A percentile compares a stretch with the other conserved stretches of the same genome.
phyloP scores from a whole-genome alignment of 1,140 invertebrate species.

The Muscidifurax raptorellus region DNA sequence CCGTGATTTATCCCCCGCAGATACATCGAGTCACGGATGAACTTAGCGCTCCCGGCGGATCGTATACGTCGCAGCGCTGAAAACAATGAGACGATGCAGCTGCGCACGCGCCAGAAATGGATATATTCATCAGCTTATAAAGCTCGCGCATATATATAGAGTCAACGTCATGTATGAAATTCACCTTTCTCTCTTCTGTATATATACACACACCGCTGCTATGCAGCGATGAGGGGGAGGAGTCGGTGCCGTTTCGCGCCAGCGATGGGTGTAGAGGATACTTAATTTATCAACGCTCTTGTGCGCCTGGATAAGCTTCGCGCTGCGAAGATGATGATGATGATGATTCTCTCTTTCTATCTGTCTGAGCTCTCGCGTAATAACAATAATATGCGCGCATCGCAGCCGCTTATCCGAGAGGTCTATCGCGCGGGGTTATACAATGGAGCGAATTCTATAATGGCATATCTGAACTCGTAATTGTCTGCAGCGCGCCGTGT shows the following conservation, averaged over 20 bases:
- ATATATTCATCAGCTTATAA: not conserved
- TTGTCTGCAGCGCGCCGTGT: not conserved
- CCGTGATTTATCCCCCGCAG: slow-evolving; percentile 19
- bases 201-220: not conserved
- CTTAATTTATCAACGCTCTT: slow-evolving; percentile 27
- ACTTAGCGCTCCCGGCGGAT: slow-evolving; percentile 23
- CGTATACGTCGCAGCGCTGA: not conserved
- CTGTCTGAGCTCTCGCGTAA: not conserved
- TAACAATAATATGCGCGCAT: not conserved
- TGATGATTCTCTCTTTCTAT: not conserved
- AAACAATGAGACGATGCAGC: slow-evolving; percentile 45
- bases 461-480: not conserved
- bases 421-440: not conserved
- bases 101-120: not conserved
- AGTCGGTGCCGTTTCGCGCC: slow-evolving; percentile 8
- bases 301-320: not conserved
- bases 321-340: no score
- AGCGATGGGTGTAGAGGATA: not conserved
- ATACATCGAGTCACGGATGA: slow-evolving; percentile 18
- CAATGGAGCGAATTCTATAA: slow-evolving; percentile 2
- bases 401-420: not conserved
- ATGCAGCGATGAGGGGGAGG: not conserved
- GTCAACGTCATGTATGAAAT: not conserved
- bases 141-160: not conserved
- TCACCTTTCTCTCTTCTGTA: not conserved